phyloP scores from a whole-genome alignment of 1,140 invertebrate genomes.

The Drosophila navojoa region DNA sequence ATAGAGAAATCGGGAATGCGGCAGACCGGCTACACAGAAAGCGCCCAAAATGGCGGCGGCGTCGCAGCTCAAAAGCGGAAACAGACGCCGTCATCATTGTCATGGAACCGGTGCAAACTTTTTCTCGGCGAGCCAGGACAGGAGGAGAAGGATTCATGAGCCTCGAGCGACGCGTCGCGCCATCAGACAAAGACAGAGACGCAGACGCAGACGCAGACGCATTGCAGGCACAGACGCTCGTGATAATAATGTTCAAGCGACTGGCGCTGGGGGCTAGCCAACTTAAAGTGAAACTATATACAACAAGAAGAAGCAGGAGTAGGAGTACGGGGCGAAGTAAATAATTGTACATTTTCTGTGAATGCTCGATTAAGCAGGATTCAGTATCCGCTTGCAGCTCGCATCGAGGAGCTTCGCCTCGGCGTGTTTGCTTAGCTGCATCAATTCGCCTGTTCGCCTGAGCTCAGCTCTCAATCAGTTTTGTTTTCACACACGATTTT shows the following conservation, averaged over 20 bases:
- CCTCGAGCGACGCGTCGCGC: conserved; percentile 37
- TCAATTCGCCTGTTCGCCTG: conserved; percentile 43
- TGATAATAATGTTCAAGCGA: conserved; percentile 32
- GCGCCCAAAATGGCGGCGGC: conserved; percentile 67
- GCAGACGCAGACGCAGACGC: not conserved
- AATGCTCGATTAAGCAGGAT: conserved; percentile 5
- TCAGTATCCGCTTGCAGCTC: not conserved
- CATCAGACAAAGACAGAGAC: conserved; percentile 19
- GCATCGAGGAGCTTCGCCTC: not conserved
- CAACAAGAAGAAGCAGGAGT: not conserved
- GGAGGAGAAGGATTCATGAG: conserved; percentile 4
- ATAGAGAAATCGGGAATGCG: conserved; percentile 8
- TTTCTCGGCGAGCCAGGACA: not conserved
- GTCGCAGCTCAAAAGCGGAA: conserved; percentile 54
- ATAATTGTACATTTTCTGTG: not conserved
- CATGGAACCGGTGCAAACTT: conserved; percentile 58
- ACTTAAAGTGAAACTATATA: not conserved
- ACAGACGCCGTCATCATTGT: conserved; percentile 75
- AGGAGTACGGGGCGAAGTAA: too few relatives aligned
- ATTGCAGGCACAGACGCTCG: conserved; percentile 14
- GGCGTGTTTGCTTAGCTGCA: conserved; percentile 37
- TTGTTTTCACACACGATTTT: conserved; percentile 75
- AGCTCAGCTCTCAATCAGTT: conserved; percentile 65
- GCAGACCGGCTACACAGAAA: conserved; percentile 26
- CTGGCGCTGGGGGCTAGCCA: conserved; percentile 21